Percentiles rank a stretch among this genome's conserved stretches.
These are phyloP conservation scores for Stichodactyla helianthus DNA, from an alignment of 64 coral and sea anemone genomes.

Conservation along the genomic window DNA sequence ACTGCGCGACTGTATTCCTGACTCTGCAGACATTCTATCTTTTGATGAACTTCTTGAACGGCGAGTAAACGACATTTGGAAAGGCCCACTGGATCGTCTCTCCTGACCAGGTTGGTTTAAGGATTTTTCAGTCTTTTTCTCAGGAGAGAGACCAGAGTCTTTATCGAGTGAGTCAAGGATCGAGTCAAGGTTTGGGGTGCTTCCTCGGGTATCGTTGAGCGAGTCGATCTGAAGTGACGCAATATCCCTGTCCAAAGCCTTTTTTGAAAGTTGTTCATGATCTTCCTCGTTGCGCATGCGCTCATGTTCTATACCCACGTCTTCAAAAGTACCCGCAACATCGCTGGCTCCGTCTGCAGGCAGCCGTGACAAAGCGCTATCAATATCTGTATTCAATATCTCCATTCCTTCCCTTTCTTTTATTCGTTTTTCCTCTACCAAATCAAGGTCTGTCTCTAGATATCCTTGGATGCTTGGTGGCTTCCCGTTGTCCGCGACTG, in stretches of 20 bases:
- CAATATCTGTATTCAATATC: not conserved
- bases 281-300: too few relatives aligned
- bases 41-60: not conserved
- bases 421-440: not conserved
- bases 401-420: not conserved
- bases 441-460: constrained; percentile 4
- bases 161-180: constrained; percentile 12
- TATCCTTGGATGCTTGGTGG: not conserved
- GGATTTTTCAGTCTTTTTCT: not conserved
- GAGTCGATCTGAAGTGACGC: constrained; percentile 14
- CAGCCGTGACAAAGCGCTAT: constrained; percentile 10
- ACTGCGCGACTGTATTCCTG: not conserved
- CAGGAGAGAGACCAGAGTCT: not conserved
- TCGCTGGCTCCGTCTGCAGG: constrained; percentile 8
- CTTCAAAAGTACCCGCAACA: not conserved
- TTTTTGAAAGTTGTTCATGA: not conserved
- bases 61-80: not conserved
- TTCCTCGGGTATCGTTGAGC: not conserved
- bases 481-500: not conserved
- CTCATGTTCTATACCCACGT: not conserved
- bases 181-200: not conserved
- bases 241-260: not conserved
- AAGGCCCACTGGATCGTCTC: not conserved
- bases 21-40: not conserved
- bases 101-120: not conserved